These are phyloP conservation scores for Apostichopus japonicus DNA, from an alignment of 35 echinoderm and acorn worm genomes.

Conservation along the genomic window DNA sequence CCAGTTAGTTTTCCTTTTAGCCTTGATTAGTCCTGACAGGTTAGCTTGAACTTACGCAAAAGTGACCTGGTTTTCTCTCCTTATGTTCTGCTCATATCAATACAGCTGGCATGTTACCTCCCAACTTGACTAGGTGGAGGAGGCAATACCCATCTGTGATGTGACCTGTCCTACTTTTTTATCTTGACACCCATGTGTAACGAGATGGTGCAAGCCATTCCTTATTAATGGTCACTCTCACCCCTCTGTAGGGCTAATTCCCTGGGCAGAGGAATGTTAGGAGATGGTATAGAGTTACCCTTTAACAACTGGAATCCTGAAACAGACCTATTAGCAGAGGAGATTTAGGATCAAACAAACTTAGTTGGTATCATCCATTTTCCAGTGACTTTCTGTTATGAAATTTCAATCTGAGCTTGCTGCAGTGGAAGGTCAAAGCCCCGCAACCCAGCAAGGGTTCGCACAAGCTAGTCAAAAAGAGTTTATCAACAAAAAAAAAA, in stretches of 20 bases:
- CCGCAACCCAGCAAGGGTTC: conserved; percentile 13
- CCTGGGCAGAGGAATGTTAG: conserved; percentile 6
- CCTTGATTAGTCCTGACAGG: not conserved
- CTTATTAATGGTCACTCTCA: conserved; percentile 18
- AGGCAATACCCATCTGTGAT: not conserved
- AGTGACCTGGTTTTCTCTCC: conserved; percentile 32
- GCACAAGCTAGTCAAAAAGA: not conserved
- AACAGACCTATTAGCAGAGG: not conserved
- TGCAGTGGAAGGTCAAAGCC: conserved; percentile 8
- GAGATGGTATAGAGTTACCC: conserved; percentile 1
- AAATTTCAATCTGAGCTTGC: not conserved
- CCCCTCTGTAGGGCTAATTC: not conserved
- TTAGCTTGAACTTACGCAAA: conserved; percentile 3
- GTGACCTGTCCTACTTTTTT: conserved; percentile 39
- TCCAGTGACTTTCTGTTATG: not conserved
- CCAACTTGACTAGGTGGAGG: conserved; percentile 10
- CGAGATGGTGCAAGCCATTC: not conserved
- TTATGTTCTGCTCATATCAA: not conserved
- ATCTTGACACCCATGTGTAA: not conserved
- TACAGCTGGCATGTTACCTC: conserved; percentile 13
- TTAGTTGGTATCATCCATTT: not conserved
- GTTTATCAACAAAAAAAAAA: not conserved
- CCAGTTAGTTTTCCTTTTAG: not conserved
- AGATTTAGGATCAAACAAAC: not conserved
- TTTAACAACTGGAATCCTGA: not conserved